Base-by-base conservation (phyloP, 1,140 invertebrate genomes). In the Himalopsyche phryganea region DNA sequence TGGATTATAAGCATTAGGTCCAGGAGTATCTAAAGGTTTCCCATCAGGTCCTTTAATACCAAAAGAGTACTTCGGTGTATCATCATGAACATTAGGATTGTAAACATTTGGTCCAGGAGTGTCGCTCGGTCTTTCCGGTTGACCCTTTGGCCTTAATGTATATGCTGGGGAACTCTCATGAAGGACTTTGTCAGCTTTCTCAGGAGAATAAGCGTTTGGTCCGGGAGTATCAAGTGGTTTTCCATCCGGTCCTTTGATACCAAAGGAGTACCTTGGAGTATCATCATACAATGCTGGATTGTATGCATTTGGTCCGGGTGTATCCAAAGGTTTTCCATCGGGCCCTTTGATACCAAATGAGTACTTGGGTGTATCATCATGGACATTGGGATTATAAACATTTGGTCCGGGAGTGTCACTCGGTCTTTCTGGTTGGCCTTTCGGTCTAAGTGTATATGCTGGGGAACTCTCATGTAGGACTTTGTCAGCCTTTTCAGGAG, bases 301-400 rank as follows among this genome's bases (percentile, higher is more conserved):
- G 72, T 93, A 93, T 4, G 85, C 80, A 72, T 92, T 92, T 1
- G 90, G 87, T 61, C 86, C 87, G 88, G 69, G 53, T 77, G 71
- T 46, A 28, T 17, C 15, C 11, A 40, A 40, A 40, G 67, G 61
- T 71, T 76, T 83, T 57, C 77, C 68, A 7, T 68, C 63, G 23
- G 71, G 65, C 4, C 74, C 68, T 50, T 66, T 69, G 15, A 73
- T 67, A 63, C 75, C 73, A 11, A 81, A 74, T 2, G 69, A 74
- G 50, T 71, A 81, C 17, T 77, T 66, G 1, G 80, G 79, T 5
- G 80, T 77, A 62, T 78, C 79, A 63, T 86, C 82, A 69, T 73
- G 66, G 17, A 80, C 75, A 3, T 76, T 70, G 6, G 85, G 83
- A 51, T 70, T 75, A 56, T 82, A 82, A 0, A 73, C 68, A 61